Evolutionary conservation across 2,113 vertebrate genomes (phyloP).

Genomic region (Saccopteryx bilineata): DNA sequence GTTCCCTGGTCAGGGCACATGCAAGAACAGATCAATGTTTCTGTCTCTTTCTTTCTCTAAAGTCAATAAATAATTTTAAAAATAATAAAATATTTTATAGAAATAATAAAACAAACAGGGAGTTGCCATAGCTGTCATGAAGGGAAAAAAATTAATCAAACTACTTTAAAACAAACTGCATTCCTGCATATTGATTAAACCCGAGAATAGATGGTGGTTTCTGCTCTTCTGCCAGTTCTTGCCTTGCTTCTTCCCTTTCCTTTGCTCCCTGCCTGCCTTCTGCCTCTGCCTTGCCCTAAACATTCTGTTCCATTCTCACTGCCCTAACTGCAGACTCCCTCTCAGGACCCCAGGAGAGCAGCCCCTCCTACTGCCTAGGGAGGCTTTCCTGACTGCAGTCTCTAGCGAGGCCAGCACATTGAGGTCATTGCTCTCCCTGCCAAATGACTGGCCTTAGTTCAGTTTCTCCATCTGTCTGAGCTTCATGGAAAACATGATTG

Average conservation of each 20-base stretch:
- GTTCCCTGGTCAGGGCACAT: too few relatives aligned
- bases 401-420: not conserved
- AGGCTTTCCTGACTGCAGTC: constrained; percentile 52
- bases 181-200: not conserved
- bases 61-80: too few relatives aligned
- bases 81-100: too few relatives aligned
- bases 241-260: not conserved
- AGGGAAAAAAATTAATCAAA: not conserved
- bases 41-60: too few relatives aligned
- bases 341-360: constrained; percentile 7
- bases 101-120: not conserved
- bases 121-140: not conserved
- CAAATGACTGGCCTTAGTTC: constrained; percentile 76
- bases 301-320: constrained; percentile 73
- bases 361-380: constrained; percentile 73
- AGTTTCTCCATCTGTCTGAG: constrained; percentile 67
- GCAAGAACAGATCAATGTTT: too few relatives aligned
- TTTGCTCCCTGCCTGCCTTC: not conserved
- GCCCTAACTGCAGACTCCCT: constrained; percentile 29
- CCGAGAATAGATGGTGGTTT: not conserved
- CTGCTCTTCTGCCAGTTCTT: not conserved
- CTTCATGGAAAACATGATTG: constrained; percentile 66
- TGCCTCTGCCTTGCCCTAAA: constrained; percentile 20
- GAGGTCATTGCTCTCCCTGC: constrained; percentile 75
- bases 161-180: not conserved